These are phyloP conservation scores for Heteromyza rotundicornis DNA, from an alignment of 2,888 invertebrate species.

Conservation along the genomic window DNA sequence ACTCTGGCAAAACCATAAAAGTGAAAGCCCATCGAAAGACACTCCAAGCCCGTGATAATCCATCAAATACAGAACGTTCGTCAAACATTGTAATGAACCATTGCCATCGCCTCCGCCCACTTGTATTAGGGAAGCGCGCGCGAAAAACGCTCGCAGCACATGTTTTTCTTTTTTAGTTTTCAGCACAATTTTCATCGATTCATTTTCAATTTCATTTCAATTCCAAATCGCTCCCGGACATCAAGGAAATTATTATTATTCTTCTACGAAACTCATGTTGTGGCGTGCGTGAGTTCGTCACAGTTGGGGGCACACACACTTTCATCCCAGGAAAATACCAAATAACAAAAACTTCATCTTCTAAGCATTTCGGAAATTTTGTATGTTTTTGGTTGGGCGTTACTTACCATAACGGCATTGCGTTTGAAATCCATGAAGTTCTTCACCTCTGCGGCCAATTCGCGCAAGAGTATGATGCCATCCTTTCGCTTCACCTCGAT, in stretches of 20 bases:
- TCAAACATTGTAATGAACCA: neutral
- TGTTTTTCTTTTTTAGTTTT: neutral
- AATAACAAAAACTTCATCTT: no score
- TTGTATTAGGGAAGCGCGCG: neutral
- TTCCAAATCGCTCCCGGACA: conserved; percentile 20
- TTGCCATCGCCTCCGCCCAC: no score
- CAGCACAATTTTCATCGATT: neutral
- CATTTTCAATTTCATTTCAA: conserved; percentile 15
- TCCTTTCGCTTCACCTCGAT: conserved; percentile 83
- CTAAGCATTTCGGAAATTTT: neutral
- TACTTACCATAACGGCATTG: conserved; percentile 87
- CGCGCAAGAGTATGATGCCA: conserved; percentile 81
- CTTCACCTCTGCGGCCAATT: conserved; percentile 88
- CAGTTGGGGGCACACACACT: no score
- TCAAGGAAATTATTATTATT: conserved; percentile 50
- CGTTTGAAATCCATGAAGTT: conserved; percentile 94
- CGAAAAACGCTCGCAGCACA: neutral
- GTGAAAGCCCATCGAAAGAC: conserved; percentile 9
- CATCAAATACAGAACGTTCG: conserved; percentile 16
- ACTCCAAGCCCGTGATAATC: conserved; percentile 5
- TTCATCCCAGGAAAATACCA: no score
- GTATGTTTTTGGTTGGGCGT: neutral
- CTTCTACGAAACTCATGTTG: no score
- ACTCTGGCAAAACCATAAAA: conserved; percentile 16
- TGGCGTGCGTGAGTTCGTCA: neutral